Base-by-base conservation (phyloP, 2,888 invertebrate species). In the Chironomus riparius region DNA sequence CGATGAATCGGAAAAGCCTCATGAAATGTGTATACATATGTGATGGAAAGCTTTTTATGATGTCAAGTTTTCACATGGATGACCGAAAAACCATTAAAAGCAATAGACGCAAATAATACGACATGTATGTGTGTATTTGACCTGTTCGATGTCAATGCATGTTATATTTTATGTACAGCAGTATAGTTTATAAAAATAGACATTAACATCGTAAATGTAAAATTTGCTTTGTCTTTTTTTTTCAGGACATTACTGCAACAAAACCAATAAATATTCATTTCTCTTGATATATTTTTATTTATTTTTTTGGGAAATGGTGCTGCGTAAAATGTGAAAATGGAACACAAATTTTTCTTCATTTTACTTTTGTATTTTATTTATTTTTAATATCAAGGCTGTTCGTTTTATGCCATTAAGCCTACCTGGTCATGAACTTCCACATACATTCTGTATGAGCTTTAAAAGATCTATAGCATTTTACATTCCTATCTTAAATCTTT, bases 221-320 rank as follows among this genome's bases (percentile, higher is more conserved):
- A 56, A 6, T 18, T 56, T 50, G 12, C 13, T 50, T 15, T 56
- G 56, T 56, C 56, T 56, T 56, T 56, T 56, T 56, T 56, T 18
- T 18, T 24, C 21, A 21, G 65, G 1, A 56, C 18, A n/a, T 38
- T 38, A 38, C 24, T 24, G 24, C 13, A 22, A 65, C 22, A 61
- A 74, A 74, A 68, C 74, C 68, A 74, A 74, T 74, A 74, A 74
- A 74, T 74, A 62, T 74, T 68, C 74, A 74, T 74, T 74, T 68
- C 22, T 74, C 48, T 38, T 73, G 72, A 73, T 73, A 61, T 68
- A 47, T 38, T 10, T 10, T 4, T 72, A 56, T 65, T 18, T 28
- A 28, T 6, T 6, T 24, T 74, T 47, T 48, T 10, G n/a, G 38
- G 38, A 22, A 74, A 47, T 74, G 47, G 47, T 6, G 21, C 18